These are phyloP conservation scores for Tachypleus tridentatus DNA, from an alignment of 1,140 invertebrate species.

Conservation along the genomic window DNA sequence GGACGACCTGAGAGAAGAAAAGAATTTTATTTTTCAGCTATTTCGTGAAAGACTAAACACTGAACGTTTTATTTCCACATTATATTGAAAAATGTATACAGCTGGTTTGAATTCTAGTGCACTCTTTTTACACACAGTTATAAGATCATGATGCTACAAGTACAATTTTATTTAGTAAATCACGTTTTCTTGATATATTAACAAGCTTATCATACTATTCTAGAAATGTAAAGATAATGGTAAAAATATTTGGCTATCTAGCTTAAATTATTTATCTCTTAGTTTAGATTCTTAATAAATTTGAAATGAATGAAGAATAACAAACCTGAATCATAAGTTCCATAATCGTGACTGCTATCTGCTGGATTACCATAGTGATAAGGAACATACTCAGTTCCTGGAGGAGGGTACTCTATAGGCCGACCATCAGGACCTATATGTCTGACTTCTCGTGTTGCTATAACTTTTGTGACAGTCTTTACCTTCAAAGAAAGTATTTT, in stretches of 20 bases:
- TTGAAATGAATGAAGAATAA: too few species aligned
- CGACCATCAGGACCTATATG: constrained; percentile 50
- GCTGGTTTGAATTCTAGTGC: too few species aligned
- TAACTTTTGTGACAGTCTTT: constrained; percentile 51
- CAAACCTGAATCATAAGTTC: constrained; percentile 20
- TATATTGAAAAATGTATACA: too few species aligned
- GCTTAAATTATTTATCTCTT: too few species aligned
- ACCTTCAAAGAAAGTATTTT: constrained; percentile 23
- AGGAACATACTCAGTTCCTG: constrained; percentile 14
- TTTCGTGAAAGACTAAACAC: too few species aligned
- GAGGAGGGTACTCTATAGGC: constrained; percentile 33
- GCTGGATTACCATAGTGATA: constrained; percentile 2
- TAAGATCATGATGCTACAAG: too few species aligned
- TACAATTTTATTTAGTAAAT: background rate
- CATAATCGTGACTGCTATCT: constrained; percentile 16
- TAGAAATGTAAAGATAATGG: too few species aligned
- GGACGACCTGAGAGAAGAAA: constrained; percentile 15
- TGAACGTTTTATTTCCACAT: too few species aligned
- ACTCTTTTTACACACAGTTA: too few species aligned
- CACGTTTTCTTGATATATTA: background rate
- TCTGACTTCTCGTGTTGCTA: constrained; percentile 44
- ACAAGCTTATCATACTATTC: too few species aligned
- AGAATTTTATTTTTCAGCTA: background rate
- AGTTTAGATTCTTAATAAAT: too few species aligned
- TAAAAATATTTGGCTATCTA: too few species aligned